Base-by-base conservation (phyloP, 2,113 vertebrate species). In the Grammomys surdaster region DNA sequence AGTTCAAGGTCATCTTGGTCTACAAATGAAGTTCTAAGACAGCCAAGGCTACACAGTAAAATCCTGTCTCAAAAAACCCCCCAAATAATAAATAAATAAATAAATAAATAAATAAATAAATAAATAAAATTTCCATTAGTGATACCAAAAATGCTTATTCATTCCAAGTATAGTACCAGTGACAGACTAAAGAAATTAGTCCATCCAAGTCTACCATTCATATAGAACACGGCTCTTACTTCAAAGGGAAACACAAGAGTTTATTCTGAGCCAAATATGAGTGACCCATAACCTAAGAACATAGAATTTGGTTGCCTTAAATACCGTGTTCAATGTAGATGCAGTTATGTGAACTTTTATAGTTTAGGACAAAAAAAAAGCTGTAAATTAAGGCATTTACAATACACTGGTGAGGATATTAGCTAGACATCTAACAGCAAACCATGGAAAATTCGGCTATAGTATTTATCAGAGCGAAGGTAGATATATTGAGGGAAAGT, bases 91-190 rank as follows among this genome's bases (percentile, higher is more conserved):
- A 63, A 63, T 17, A 33, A 72, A 76, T 12, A 76, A 76, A 46
- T 43, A 46, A 76, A 16, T 1, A 36, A 63, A 63, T 7, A 36
- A 72, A 76, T 6, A 76, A 76, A 46, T 26, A 46, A 75, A 75
- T 91, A 89, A 84, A 90, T 40, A n/a, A n/a, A n/a, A 84, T 93
- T 91, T 19, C 92, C n/a, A 88, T 85, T 85, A 17, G 24, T 67
- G 40, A 33, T 65, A 14, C 33, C 5, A 48, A 33, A 65, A 65
- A 85, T 85, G 51, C 26, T 65, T 65, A 46, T 33, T 67, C 22
- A 26, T 17, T 46, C 16, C 26, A 85, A 46, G 67, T 63, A 28
- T 82, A n/a, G 19, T 36, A 82, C 33, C 54, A 58, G 54, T n/a
- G 26, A 43, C 82, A 67, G 40, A 19, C 60, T n/a, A 65, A 67